A percentile compares a stretch with the other conserved stretches of the same genome.
phyloP scores from a whole-genome alignment of 1,140 invertebrate species.

The Apis florea region DNA sequence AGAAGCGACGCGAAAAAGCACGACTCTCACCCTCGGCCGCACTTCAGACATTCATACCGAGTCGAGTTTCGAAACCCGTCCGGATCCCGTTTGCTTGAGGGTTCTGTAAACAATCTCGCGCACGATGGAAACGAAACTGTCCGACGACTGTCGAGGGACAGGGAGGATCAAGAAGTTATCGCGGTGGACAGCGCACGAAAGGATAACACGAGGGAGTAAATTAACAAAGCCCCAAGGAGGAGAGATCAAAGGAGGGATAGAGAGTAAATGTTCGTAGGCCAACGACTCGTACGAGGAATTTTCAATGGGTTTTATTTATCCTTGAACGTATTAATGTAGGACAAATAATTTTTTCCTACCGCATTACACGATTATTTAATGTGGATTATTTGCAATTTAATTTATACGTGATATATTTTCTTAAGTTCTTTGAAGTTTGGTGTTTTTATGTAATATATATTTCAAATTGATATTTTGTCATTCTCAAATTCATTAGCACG shows the following conservation, averaged over 20 bases:
- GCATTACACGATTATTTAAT: too few species aligned
- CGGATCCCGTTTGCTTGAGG: constrained; percentile 48
- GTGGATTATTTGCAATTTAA: too few species aligned
- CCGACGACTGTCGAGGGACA: constrained; percentile 22
- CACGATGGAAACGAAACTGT: constrained; percentile 64
- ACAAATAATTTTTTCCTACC: too few species aligned
- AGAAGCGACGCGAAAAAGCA: constrained; percentile 6
- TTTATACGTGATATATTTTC: too few species aligned
- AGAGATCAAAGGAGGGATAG: constrained; percentile 9
- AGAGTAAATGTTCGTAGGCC: neutral
- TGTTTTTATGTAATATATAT: too few species aligned
- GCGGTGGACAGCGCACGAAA: constrained; percentile 41
- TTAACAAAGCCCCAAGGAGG: constrained; percentile 14
- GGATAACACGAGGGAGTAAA: constrained; percentile 40
- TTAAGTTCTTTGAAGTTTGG: too few species aligned
- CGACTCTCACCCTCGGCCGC: neutral
- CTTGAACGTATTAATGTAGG: too few species aligned
- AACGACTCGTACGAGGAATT: neutral
- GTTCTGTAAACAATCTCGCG: constrained; percentile 67
- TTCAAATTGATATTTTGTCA: too few species aligned
- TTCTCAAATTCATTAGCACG: too few species aligned
- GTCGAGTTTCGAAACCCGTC: constrained; percentile 57
- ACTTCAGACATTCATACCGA: constrained; percentile 52
- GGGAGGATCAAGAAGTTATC: constrained; percentile 65
- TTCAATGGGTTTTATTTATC: neutral